Evolutionary conservation across 2,113 vertebrate species (phyloP).

Genomic region (Poeciliopsis retropinna): DNA sequence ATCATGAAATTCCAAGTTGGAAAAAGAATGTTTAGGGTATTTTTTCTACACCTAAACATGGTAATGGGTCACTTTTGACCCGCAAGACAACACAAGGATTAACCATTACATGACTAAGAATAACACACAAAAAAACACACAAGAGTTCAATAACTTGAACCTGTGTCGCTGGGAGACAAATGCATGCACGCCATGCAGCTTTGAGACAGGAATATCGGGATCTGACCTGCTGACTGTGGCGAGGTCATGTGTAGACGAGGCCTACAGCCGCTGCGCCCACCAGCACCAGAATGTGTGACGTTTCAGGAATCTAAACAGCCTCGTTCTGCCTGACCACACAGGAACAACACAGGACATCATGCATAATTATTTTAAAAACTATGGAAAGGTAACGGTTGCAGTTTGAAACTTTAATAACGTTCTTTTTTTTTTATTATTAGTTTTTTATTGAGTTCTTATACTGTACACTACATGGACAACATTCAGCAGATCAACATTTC

Average conservation of each 20-base stretch:
- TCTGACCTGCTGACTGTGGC: constrained; percentile 66
- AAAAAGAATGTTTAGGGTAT: too few species aligned
- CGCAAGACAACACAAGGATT: too few species aligned
- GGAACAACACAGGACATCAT: constrained; percentile 14
- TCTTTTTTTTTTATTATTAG: not conserved
- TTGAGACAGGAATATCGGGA: constrained; percentile 69
- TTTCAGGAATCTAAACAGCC: constrained; percentile 60
- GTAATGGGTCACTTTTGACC: too few species aligned
- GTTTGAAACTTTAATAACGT: not conserved
- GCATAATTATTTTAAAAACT: not conserved
- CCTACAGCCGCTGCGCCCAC: constrained; percentile 44
- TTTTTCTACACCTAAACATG: too few species aligned
- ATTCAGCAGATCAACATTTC: too few species aligned
- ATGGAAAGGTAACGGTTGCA: not conserved
- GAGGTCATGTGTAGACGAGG: constrained; percentile 65
- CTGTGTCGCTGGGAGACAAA: constrained; percentile 30
- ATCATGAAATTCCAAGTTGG: too few species aligned
- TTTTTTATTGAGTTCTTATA: not conserved
- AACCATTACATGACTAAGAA: constrained; percentile 4
- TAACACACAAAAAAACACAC: not conserved
- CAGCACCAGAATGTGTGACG: constrained; percentile 65
- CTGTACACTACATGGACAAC: too few species aligned
- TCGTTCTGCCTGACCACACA: constrained; percentile 43
- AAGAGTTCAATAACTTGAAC: constrained; percentile 20
- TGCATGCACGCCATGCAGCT: constrained; percentile 36